A percentile compares a stretch with the other conserved stretches of the same genome.
Evolutionary conservation across 2,113 vertebrate species (phyloP).

Genomic region (Muscicapa adusta): DNA sequence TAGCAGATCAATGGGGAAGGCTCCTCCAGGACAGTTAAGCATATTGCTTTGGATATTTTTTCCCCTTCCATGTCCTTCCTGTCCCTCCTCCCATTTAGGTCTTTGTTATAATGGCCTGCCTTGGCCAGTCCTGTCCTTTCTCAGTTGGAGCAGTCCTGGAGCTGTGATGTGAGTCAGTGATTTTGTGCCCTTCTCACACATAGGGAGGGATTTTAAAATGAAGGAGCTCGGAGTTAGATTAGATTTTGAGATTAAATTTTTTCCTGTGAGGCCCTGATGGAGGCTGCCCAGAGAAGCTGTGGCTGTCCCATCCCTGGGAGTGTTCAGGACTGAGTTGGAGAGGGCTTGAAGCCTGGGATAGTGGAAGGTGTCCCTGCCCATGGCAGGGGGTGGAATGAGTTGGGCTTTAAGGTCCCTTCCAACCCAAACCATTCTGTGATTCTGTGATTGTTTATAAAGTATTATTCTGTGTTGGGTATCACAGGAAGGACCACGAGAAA

Average conservation of each 20-base stretch:
- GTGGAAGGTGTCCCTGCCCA: neutral
- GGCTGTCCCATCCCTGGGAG: neutral
- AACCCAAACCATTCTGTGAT: neutral
- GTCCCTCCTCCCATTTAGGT: neutral
- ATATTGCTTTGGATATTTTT: neutral
- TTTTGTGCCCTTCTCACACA: neutral
- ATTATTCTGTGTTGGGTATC: neutral
- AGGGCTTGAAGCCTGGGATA: neutral
- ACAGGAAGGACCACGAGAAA: neutral
- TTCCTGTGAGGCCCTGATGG: neutral
- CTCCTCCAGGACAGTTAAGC: neutral
- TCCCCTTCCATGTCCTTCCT: neutral
- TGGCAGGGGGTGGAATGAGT: neutral
- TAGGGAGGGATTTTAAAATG: neutral
- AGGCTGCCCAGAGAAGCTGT: neutral
- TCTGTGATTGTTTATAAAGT: neutral
- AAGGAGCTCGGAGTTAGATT: neutral
- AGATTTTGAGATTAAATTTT: neutral
- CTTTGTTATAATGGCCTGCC: neutral
- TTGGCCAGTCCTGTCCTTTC: neutral
- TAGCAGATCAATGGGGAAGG: accelerated
- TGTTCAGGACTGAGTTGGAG: neutral
- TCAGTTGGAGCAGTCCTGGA: neutral
- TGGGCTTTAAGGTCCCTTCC: neutral
- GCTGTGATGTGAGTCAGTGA: neutral